phyloP scores from a whole-genome alignment of 2,113 vertebrate genomes.

The Vireo altiloquus region DNA sequence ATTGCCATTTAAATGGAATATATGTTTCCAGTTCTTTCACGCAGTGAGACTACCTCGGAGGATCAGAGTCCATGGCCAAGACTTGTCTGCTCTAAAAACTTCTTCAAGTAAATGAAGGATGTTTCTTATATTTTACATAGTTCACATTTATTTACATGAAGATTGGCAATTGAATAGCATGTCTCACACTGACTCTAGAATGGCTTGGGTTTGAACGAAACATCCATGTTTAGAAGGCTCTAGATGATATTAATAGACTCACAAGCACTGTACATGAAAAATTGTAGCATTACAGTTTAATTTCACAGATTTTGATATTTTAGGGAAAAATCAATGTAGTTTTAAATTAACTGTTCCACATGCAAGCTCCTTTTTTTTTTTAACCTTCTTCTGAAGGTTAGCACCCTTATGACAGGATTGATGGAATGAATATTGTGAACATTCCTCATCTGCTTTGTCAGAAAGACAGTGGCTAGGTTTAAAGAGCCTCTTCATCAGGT shows the following conservation, averaged over 20 bases:
- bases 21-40: neutral
- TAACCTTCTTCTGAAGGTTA: neutral
- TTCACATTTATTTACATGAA: neutral
- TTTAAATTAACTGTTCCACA: neutral
- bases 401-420: neutral
- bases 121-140: neutral
- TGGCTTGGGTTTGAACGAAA: neutral
- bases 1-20: neutral
- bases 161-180: neutral
- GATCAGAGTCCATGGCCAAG: neutral
- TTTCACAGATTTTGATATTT: neutral
- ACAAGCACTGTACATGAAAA: neutral
- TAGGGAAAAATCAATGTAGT: neutral
- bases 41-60: neutral
- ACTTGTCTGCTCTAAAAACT: neutral
- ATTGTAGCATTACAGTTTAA: neutral
- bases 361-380: neutral
- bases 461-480: neutral
- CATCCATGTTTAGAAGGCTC: neutral
- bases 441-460: neutral
- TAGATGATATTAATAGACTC: neutral
- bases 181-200: neutral
- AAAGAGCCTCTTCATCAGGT: neutral
- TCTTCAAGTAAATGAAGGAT: neutral
- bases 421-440: neutral